Conservation (phyloP, 2,797 vertebrate species). For the Pangasius sanitwongsei region DNA sequence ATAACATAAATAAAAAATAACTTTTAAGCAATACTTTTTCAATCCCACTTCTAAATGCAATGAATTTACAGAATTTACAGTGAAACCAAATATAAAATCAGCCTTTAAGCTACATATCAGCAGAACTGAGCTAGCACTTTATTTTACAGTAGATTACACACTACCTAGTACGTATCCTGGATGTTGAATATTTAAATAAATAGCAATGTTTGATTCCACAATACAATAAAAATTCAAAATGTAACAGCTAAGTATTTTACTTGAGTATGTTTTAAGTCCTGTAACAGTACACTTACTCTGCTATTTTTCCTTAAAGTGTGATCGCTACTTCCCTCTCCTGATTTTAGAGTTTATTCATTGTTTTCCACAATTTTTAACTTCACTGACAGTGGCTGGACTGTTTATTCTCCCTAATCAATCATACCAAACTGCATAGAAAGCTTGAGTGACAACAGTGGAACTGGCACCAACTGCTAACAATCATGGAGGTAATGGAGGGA, state of each 20-base stretch:
- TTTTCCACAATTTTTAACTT: not conserved
- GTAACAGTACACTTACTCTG: not conserved
- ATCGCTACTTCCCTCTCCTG: not conserved
- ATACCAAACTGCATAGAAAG: not conserved
- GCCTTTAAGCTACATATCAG: not conserved
- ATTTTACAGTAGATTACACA: not conserved
- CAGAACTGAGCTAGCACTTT: not conserved
- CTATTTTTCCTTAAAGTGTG: not conserved
- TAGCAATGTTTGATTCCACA: not conserved
- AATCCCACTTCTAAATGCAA: not conserved
- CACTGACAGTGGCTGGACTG: not conserved
- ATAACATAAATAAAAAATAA: not conserved
- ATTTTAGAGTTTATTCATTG: not conserved
- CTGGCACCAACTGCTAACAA: not conserved
- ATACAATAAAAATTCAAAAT: not conserved
- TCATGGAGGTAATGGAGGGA: not conserved
- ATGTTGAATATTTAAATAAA: not conserved
- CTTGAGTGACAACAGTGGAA: not conserved
- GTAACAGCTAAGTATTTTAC: not conserved
- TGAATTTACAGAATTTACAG: not conserved
- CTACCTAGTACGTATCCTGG: not conserved
- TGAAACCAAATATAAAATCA: not conserved
- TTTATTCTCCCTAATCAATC: not conserved
- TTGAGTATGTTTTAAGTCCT: not conserved
- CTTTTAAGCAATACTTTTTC: not conserved